Evolutionary conservation across 2,113 vertebrate genomes (phyloP), one percentile per base, ranked within the genome.

Genomic region (Corynorhinus townsendii): DNA sequence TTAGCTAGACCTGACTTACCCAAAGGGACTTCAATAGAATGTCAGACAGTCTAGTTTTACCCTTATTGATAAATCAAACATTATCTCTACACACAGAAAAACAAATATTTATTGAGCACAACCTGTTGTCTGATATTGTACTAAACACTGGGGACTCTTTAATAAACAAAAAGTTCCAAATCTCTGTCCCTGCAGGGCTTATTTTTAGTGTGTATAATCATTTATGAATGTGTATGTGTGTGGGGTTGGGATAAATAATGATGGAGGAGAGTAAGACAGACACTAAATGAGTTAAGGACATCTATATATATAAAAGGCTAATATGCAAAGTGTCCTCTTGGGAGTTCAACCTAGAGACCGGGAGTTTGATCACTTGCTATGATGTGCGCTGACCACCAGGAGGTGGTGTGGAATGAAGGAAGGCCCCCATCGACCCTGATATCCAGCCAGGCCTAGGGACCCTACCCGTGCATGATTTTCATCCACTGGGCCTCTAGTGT

Each of bases 191-290:
- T 15, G 28, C 43, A 33, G 47, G 59, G 10, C 24, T 72, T 62
- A 76, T 38, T 68, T 59, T 83, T 16, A 89, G 11, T n/a, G 33
- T 56, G 8, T 22, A 40, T n/a, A 17, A 24, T 15, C 47, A 26
- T 75, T 14, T 24, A 0, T 38, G 17, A 38, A 40, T 28, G 11
- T n/a, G 24, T 56, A 11, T 22, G n/a, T 9, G 15, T 64, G 17
- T 19, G 11, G 26, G 28, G 14, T 28, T 8, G 26, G 2, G 5
- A 4, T 7, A 56, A 47, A n/a, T 4, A 6, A 5, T 7, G 2
- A 5, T 7, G 10, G 5, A 2, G 28, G 16, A 7, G 19, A 12
- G n/a, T 4, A 28, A 76, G 22, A 40, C 22, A 80, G 26, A 59
- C 5, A 38, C 5, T 75, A 71, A 71, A 28, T 7, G 14, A 90